phyloP scores from a whole-genome alignment of 2,113 vertebrate genomes.

The Sturnus vulgaris region DNA sequence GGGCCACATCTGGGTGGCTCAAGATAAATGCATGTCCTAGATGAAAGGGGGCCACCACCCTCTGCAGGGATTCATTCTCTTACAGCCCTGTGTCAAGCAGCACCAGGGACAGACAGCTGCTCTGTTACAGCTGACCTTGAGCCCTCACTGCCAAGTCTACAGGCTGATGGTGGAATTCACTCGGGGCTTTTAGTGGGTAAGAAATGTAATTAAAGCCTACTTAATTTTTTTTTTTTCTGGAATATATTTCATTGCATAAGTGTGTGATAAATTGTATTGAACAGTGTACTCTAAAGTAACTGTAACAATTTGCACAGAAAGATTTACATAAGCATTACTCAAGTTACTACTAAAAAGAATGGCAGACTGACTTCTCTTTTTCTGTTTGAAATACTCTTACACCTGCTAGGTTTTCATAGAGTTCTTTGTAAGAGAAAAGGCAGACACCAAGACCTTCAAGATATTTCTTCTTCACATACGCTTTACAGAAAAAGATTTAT shows the following conservation, averaged over 20 bases:
- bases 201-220: background rate
- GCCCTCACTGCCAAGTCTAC: background rate
- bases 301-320: background rate
- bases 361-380: background rate
- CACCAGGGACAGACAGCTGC: background rate
- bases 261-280: background rate
- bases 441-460: background rate
- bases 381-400: background rate
- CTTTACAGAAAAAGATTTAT: background rate
- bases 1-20: fast-evolving
- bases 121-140: background rate
- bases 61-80: background rate
- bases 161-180: background rate
- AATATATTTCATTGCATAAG: background rate
- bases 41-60: background rate
- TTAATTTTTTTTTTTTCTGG: background rate
- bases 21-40: background rate
- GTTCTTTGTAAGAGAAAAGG: background rate
- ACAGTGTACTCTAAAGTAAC: background rate
- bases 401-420: background rate
- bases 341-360: background rate
- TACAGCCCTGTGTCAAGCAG: background rate
- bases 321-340: background rate
- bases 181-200: background rate
- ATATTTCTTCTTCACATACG: background rate